Percentiles rank a stretch among this genome's conserved stretches.
Evolutionary conservation across 2,888 invertebrate genomes (phyloP).

Genomic region (Chydorus sphaericus): DNA sequence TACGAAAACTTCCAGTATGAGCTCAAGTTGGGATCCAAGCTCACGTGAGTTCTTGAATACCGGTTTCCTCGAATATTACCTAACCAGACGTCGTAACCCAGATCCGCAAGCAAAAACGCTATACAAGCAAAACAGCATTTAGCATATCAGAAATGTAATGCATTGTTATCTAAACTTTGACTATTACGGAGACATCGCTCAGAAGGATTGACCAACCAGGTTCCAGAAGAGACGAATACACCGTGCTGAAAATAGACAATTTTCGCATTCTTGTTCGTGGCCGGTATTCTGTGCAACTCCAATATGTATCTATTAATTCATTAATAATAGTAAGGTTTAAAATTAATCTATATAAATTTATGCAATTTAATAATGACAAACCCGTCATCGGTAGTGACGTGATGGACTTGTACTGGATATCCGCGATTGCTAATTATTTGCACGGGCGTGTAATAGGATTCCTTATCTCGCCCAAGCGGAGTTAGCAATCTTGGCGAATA

Average conservation of each 20-base stretch:
- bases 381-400: constrained; percentile 15
- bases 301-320: constrained; percentile 3
- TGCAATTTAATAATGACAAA: neutral
- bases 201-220: constrained; percentile 32
- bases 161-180: too few species aligned
- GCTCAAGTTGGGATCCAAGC: constrained; percentile 26
- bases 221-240: constrained; percentile 29
- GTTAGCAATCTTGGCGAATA: too few species aligned
- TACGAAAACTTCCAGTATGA: constrained; percentile 46
- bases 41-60: constrained; percentile 43
- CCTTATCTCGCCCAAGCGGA: too few species aligned
- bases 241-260: constrained; percentile 39
- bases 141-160: too few species aligned
- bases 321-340: neutral
- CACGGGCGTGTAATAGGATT: too few species aligned
- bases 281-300: constrained; percentile 12
- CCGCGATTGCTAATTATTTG: constrained; percentile 14
- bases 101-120: constrained; percentile 40
- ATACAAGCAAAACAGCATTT: neutral
- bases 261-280: constrained; percentile 21
- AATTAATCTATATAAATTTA: neutral
- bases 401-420: constrained; percentile 15
- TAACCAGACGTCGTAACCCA: constrained; percentile 64
- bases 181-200: constrained; percentile 27
- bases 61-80: constrained; percentile 62